Conservation (phyloP, 2,888 invertebrate genomes). For the Muschampia plurimacula region DNA sequence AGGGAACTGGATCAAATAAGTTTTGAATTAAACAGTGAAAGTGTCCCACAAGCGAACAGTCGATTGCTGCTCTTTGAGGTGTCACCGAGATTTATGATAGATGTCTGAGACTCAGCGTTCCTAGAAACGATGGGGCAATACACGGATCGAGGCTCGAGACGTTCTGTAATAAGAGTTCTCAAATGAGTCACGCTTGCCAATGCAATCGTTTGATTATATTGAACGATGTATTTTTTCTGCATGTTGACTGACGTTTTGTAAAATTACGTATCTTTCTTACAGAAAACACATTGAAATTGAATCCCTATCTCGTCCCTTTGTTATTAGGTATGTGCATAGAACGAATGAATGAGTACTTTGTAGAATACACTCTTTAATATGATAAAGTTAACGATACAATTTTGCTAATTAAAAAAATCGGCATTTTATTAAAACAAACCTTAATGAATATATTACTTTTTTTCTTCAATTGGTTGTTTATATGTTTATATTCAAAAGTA, state of each 20-base stretch:
- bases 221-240: neutral
- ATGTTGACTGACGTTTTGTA: neutral
- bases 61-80: constrained; percentile 73
- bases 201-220: neutral
- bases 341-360: too few relatives aligned
- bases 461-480: too few relatives aligned
- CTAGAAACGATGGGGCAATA: constrained; percentile 49
- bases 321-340: too few relatives aligned
- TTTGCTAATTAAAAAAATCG: too few relatives aligned
- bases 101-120: constrained; percentile 59
- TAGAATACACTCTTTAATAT: too few relatives aligned
- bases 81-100: constrained; percentile 73
- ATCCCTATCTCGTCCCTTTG: too few relatives aligned
- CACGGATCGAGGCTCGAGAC: constrained; percentile 1
- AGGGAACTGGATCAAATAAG: constrained; percentile 72
- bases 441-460: too few relatives aligned
- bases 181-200: neutral
- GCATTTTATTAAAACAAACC: too few relatives aligned
- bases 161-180: neutral
- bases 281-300: too few relatives aligned
- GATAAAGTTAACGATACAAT: too few relatives aligned
- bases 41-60: constrained; percentile 78
- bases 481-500: too few relatives aligned
- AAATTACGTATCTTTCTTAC: neutral
- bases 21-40: constrained; percentile 77